Base-by-base conservation (phyloP, 2,888 invertebrate genomes). In the Troides helena region DNA sequence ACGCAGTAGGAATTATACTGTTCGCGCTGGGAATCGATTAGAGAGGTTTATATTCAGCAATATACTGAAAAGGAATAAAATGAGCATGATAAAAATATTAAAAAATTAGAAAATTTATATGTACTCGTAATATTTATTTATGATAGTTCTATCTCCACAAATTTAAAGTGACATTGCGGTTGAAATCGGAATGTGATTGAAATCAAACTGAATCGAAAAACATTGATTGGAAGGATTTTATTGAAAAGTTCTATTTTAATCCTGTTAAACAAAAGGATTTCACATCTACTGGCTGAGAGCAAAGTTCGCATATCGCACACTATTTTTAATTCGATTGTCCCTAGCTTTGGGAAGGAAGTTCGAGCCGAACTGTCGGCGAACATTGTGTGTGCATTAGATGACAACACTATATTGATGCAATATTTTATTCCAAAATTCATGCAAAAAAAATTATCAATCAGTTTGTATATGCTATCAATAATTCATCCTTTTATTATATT, bases 231-330 rank as follows among this genome's bases (percentile, higher is more conserved):
- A 84, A 81, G 80, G 79, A 83, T 85, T 87, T 85, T 82, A 87
- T 83, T 83, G 79, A 77, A 80, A 78, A 78, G 77, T 79, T 80
- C 77, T 72, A 73, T 76, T 75, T 75, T 73, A 77, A 78, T 81
- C 84, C 79, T 78, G 79, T 82, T 77, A 81, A 83, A 83, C 81
- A 79, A 89, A 89, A 85, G 81, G 85, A 76, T 85, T 84, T 53
- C 81, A 78, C 76, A 81, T 76, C 74, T 78, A 81, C 79, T 79
- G 80, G 80, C 80, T 87, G 78, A 88, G 83, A 88, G 88, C 85
- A 88, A 90, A 90, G 89, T 90, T 89, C 75, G 78, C 79, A 80
- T 76, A 77, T 81, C 80, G 82, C 78, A 78, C 83, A 81, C 84
- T 84, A 86, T 88, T 88, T 87, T 85, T 77, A 85, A 84, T 81